phyloP scores from a whole-genome alignment of 2,113 vertebrate genomes.

The Xiphorhynchus elegans region DNA sequence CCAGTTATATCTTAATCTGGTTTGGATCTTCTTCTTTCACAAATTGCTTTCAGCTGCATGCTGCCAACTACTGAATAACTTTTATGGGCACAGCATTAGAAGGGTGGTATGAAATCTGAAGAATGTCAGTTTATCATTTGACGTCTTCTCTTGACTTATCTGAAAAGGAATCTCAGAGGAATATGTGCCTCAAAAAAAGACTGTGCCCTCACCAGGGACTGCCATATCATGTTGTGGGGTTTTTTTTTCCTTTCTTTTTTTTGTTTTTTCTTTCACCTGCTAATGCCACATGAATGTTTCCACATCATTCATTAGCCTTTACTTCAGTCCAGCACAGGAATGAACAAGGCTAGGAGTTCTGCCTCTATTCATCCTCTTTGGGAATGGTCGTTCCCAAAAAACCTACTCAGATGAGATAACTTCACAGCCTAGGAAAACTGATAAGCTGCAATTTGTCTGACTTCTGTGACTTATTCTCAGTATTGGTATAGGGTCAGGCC shows the following conservation, averaged over 20 bases:
- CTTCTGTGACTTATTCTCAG: not conserved
- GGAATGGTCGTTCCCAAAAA: not conserved
- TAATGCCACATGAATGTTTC: not conserved
- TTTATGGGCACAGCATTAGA: not conserved
- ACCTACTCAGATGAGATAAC: not conserved
- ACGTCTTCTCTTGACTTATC: not conserved
- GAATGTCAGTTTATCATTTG: not conserved
- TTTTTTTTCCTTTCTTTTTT: not conserved
- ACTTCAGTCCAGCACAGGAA: not conserved
- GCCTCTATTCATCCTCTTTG: not conserved
- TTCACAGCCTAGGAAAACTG: not conserved
- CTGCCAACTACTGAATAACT: not conserved
- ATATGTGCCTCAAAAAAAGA: not conserved
- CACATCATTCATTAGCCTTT: not conserved
- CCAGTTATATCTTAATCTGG: not conserved
- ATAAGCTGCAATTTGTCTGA: not conserved
- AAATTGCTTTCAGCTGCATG: not conserved
- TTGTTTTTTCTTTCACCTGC: not conserved
- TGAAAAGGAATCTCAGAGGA: not conserved
- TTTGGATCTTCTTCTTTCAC: not conserved
- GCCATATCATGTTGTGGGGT: accelerated
- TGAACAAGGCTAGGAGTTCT: not conserved
- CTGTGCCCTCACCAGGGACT: not conserved
- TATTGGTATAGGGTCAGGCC: not conserved
- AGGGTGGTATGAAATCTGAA: not conserved